These are phyloP conservation scores for Netta rufina DNA, from an alignment of 2,797 vertebrate species.

Conservation along the genomic window DNA sequence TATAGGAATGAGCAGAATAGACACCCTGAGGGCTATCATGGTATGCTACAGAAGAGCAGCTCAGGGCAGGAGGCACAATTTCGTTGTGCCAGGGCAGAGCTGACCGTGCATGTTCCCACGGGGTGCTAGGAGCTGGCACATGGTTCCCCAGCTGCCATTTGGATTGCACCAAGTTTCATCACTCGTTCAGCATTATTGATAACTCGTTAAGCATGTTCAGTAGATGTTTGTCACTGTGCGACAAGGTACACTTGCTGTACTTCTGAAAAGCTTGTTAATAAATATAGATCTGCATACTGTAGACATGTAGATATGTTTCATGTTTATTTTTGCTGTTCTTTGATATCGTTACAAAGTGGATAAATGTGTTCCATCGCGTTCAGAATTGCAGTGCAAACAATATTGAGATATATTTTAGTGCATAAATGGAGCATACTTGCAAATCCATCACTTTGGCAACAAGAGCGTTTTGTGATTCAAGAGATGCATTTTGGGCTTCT, in stretches of 20 bases:
- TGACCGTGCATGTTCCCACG: too few relatives aligned
- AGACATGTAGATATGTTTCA: neutral
- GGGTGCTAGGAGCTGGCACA: too few relatives aligned
- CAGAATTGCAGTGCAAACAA: neutral
- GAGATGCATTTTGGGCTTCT: neutral
- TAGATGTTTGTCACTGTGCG: neutral
- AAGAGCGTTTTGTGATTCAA: neutral
- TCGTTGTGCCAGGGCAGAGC: too few relatives aligned
- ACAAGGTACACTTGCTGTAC: neutral
- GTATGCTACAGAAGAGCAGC: too few relatives aligned
- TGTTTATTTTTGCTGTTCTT: constrained; percentile 33
- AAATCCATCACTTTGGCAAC: constrained; percentile 41
- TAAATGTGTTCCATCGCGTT: constrained; percentile 20
- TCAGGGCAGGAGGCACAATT: too few relatives aligned
- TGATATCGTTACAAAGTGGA: constrained; percentile 38
- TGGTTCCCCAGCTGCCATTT: too few relatives aligned
- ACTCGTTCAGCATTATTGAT: neutral
- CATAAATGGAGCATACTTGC: constrained; percentile 18
- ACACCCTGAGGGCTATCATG: too few relatives aligned
- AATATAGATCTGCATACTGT: constrained; percentile 8
- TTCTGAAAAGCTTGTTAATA: neutral
- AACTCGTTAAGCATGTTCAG: neutral
- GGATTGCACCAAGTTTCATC: neutral
- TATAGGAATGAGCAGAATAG: too few relatives aligned
- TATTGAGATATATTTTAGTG: constrained; percentile 44